phyloP scores from a whole-genome alignment of 2,888 invertebrate genomes.

The Chloromyia formosa region DNA sequence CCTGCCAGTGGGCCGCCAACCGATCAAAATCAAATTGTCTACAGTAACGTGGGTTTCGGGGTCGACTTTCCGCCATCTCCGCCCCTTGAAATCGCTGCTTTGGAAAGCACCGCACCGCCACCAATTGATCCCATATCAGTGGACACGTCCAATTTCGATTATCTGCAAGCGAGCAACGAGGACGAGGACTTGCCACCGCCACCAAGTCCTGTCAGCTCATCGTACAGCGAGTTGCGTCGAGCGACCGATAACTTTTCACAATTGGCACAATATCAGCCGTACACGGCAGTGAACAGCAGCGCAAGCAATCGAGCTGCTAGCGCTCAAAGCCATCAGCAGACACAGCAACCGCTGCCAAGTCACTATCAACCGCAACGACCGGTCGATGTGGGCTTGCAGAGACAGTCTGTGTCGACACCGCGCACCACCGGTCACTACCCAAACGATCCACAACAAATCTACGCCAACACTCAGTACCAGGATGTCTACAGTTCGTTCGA shows the following conservation, averaged over 20 bases:
- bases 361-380: constrained; percentile 5
- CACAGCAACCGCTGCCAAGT: neutral
- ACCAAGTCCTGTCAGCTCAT: constrained; percentile 89
- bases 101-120: constrained; percentile 65
- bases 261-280: constrained; percentile 50
- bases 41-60: constrained; percentile 67
- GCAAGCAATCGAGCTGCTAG: neutral
- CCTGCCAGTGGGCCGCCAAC: constrained; percentile 59
- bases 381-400: constrained; percentile 18
- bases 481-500: constrained; percentile 56
- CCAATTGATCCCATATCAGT: constrained; percentile 67
- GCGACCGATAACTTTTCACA: constrained; percentile 75
- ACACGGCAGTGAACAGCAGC: neutral
- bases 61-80: neutral
- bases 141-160: constrained; percentile 60
- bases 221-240: constrained; percentile 85
- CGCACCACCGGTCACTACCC: neutral
- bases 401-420: neutral
- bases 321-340: neutral
- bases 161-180: constrained; percentile 54
- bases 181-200: constrained; percentile 79
- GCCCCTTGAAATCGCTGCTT: constrained; percentile 58
- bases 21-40: constrained; percentile 59
- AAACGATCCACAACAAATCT: constrained; percentile 49
- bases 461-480: constrained; percentile 52